phyloP scores from a whole-genome alignment of 2,888 invertebrate species.

The Drosophila pseudotalamancana region DNA sequence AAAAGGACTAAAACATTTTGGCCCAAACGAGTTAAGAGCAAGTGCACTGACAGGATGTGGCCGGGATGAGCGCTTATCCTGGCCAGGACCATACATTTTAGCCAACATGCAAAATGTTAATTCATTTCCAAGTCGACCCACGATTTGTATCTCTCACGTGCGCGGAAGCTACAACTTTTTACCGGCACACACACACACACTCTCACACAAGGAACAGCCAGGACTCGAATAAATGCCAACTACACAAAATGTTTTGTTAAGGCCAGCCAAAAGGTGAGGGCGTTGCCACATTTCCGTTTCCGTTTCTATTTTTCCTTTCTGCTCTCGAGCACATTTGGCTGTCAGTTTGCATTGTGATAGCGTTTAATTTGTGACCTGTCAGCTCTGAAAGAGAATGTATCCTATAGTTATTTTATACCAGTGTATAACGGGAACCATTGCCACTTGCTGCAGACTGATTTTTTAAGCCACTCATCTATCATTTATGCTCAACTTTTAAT shows the following conservation, averaged over 20 bases:
- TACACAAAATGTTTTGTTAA: conserved; percentile 49
- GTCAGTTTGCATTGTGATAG: conserved; percentile 31
- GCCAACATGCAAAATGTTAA: conserved; percentile 76
- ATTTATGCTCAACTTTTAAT: conserved; percentile 53
- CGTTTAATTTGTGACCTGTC: conserved; percentile 40
- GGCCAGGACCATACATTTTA: conserved; percentile 29
- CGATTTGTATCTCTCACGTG: conserved; percentile 68
- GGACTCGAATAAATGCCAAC: conserved; percentile 39
- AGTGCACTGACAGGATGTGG: conserved; percentile 41
- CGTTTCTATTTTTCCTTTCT: conserved; percentile 48
- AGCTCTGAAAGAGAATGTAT: conserved; percentile 18
- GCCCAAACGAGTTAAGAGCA: conserved; percentile 30
- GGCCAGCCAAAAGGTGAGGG: conserved; percentile 37
- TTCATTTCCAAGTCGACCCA: conserved; percentile 67
- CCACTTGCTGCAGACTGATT: conserved; percentile 47
- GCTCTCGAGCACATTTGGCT: conserved; percentile 22
- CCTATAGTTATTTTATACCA: conserved; percentile 5
- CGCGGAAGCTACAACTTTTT: conserved; percentile 21
- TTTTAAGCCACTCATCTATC: conserved; percentile 57
- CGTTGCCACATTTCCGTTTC: conserved; percentile 70
- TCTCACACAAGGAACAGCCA: not conserved
- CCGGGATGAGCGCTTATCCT: conserved; percentile 48
- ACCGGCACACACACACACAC: too few species aligned
- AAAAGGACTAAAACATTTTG: conserved; percentile 42
- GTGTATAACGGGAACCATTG: not conserved